Conservation (phyloP, 2,888 invertebrate genomes). For the Germaria angustata region DNA sequence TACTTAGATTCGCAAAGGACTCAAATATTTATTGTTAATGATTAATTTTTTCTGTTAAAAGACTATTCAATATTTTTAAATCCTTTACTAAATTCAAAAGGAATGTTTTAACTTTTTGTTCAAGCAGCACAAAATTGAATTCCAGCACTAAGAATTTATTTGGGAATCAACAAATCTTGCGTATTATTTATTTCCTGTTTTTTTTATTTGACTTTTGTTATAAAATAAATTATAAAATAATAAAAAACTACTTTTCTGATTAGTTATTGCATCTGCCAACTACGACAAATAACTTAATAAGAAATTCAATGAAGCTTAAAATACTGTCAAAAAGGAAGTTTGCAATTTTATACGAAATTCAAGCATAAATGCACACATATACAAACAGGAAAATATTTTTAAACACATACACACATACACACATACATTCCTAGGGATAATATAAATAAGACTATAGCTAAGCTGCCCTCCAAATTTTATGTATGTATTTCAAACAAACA, state of each 20-base stretch:
- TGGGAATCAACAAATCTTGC: too few relatives aligned
- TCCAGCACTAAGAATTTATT: too few relatives aligned
- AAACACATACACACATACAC: neutral
- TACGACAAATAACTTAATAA: constrained; percentile 61
- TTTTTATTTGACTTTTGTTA: neutral
- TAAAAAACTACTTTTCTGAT: neutral
- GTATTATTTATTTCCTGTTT: neutral
- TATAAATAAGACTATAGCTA: too few relatives aligned
- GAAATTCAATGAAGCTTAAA: constrained; percentile 47
- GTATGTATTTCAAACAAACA: too few relatives aligned
- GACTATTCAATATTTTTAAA: too few relatives aligned
- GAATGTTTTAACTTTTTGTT: too few relatives aligned
- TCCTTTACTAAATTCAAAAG: too few relatives aligned
- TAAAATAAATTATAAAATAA: neutral
- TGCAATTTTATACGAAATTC: constrained; percentile 11
- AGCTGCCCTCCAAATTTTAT: neutral
- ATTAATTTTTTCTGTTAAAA: too few relatives aligned
- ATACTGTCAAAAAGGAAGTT: constrained; percentile 52
- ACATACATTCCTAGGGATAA: neutral
- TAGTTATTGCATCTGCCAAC: constrained; percentile 49
- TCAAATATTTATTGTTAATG: too few relatives aligned
- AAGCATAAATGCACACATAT: neutral
- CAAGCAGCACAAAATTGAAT: too few relatives aligned
- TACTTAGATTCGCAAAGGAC: too few relatives aligned
- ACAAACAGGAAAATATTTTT: neutral